Evolutionary conservation across 2,113 vertebrate species (phyloP).

Genomic region (Acrocephalus kingi): DNA sequence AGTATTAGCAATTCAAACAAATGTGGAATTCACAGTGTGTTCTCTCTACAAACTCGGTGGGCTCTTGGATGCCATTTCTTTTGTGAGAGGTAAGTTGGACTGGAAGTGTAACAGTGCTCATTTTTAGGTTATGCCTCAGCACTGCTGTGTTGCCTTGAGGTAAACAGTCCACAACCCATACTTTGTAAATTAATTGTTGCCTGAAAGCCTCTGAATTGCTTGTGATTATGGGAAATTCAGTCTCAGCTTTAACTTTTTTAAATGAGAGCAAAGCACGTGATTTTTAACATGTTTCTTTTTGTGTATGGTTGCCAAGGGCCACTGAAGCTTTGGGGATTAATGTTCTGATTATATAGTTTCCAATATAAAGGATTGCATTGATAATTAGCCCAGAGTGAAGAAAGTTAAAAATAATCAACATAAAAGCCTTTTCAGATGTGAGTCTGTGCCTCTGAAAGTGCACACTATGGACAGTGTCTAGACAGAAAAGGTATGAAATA

Average conservation of each 20-base stretch:
- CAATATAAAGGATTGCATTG: neutral
- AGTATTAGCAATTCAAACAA: neutral
- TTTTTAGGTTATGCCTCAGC: neutral
- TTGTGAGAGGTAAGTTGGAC: neutral
- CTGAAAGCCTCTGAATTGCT: neutral
- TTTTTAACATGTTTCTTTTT: neutral
- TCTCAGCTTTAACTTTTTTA: neutral
- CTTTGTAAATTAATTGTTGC: neutral
- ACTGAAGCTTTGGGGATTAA: neutral
- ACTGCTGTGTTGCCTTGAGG: neutral
- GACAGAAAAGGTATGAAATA: slow-evolving; percentile 21
- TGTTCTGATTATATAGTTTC: neutral
- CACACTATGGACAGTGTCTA: neutral
- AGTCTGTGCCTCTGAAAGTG: neutral
- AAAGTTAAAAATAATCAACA: neutral
- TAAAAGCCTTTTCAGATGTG: neutral
- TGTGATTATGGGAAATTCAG: neutral
- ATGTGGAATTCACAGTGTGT: neutral
- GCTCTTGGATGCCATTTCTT: neutral
- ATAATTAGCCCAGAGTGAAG: neutral
- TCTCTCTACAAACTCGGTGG: neutral
- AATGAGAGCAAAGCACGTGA: neutral
- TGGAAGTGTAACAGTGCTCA: rapidly evolving
- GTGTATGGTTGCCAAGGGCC: neutral
- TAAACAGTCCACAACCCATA: neutral